Conservation (phyloP, 2,113 vertebrate species). For the Brachirus orientalis region DNA sequence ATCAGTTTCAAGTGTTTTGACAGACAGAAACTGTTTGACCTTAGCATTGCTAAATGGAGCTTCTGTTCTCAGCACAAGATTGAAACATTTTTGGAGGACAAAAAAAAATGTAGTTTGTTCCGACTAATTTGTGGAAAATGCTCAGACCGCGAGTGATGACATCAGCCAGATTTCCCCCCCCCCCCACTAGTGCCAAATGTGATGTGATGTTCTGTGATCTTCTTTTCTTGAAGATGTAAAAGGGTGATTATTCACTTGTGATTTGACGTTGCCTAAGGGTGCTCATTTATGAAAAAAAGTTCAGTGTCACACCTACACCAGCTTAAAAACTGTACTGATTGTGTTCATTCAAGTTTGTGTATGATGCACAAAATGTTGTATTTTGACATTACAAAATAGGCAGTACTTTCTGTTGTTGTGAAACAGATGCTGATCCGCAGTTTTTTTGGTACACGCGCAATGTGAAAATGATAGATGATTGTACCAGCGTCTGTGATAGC, state of each 20-base stretch:
- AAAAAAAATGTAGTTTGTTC: slow-evolving; percentile 25
- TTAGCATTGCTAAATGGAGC: not conserved
- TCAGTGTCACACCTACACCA: slow-evolving; percentile 58
- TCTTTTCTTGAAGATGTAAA: slow-evolving; percentile 38
- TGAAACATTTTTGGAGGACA: slow-evolving; percentile 15
- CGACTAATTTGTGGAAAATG: slow-evolving; percentile 35
- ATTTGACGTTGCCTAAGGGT: slow-evolving; percentile 30
- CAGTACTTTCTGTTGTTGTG: too few relatives aligned
- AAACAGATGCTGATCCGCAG: slow-evolving; percentile 15
- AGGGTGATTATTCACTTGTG: slow-evolving; percentile 18
- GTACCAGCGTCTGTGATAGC: slow-evolving; percentile 50
- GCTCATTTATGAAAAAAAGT: slow-evolving; percentile 16
- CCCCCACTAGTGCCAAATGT: slow-evolving; percentile 69
- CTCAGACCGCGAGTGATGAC: slow-evolving; percentile 51
- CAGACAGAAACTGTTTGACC: not conserved
- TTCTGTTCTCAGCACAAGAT: slow-evolving; percentile 9
- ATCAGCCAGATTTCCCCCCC: slow-evolving; percentile 40
- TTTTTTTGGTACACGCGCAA: slow-evolving; percentile 29
- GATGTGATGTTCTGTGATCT: slow-evolving; percentile 24
- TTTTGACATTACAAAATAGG: too few relatives aligned
- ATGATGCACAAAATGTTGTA: slow-evolving; percentile 45
- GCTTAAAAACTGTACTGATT: slow-evolving; percentile 41
- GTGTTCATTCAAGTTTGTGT: slow-evolving; percentile 24
- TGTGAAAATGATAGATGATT: slow-evolving; percentile 36
- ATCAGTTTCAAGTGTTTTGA: not conserved